These are phyloP conservation scores for Pangasius macronema DNA, from an alignment of 2,797 vertebrate species.

Conservation along the genomic window DNA sequence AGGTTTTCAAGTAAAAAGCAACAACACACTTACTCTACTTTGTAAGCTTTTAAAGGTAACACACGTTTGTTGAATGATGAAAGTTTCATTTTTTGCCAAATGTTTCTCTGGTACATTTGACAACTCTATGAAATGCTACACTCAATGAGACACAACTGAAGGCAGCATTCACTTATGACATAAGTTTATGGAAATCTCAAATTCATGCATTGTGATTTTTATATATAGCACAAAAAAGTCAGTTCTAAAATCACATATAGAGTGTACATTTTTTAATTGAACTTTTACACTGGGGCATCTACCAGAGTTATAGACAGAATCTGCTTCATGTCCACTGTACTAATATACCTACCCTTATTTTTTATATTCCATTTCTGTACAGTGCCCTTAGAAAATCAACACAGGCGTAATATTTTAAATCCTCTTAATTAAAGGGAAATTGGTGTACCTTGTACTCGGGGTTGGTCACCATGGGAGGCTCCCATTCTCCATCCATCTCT, in stretches of 20 bases:
- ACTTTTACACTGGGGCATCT: background rate
- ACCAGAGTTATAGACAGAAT: background rate
- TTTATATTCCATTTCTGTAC: background rate
- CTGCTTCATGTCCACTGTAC: background rate
- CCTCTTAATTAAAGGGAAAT: background rate
- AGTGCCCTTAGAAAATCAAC: background rate
- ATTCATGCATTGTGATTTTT: background rate
- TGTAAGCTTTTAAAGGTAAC: background rate
- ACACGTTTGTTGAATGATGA: background rate
- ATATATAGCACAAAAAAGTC: background rate
- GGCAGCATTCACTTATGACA: background rate
- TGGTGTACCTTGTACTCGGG: constrained; percentile 79
- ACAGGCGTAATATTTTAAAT: background rate
- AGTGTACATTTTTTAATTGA: background rate
- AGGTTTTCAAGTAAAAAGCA: background rate
- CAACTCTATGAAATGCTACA: background rate
- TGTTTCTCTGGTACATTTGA: background rate
- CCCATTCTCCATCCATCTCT: constrained; percentile 87
- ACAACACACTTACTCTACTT: no score
- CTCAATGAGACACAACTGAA: background rate
- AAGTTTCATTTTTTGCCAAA: background rate
- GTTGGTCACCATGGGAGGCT: constrained; percentile 82
- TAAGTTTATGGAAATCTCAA: background rate
- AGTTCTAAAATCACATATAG: background rate
- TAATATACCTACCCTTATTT: background rate